Conservation (phyloP, 23 tunicate species). For the Halocynthia roretzi region DNA sequence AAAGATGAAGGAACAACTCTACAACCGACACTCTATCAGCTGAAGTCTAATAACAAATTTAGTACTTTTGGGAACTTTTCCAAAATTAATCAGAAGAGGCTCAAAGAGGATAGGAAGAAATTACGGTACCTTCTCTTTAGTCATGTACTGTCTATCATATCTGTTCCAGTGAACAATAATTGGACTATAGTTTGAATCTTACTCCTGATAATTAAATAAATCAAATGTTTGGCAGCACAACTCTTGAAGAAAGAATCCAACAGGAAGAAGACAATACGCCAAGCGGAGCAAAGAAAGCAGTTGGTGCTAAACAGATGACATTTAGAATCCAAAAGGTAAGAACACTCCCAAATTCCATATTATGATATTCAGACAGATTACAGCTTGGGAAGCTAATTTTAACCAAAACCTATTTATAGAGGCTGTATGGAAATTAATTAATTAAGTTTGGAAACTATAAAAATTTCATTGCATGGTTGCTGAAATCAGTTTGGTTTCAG, state of each 20-base stretch:
- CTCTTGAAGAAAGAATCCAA: slow-evolving; percentile 32
- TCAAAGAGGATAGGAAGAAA: neutral
- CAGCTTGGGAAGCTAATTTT: too few relatives aligned
- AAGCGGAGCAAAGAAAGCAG: neutral
- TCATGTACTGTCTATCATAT: too few relatives aligned
- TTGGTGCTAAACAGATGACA: slow-evolving; percentile 39
- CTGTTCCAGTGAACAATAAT: too few relatives aligned
- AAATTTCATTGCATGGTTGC: too few relatives aligned
- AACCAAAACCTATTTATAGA: too few relatives aligned
- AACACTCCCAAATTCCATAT: neutral
- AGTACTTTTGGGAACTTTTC: slow-evolving; percentile 1
- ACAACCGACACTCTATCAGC: slow-evolving; percentile 10
- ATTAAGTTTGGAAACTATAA: neutral
- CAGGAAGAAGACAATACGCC: slow-evolving; percentile 9
- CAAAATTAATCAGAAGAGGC: slow-evolving; percentile 4
- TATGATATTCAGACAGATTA: too few relatives aligned
- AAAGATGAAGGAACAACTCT: neutral
- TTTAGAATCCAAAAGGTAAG: slow-evolving; percentile 27
- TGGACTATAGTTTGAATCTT: too few relatives aligned
- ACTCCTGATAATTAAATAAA: too few relatives aligned
- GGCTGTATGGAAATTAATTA: neutral
- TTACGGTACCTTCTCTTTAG: too few relatives aligned
- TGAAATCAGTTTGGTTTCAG: too few relatives aligned
- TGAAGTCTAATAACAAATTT: slow-evolving; percentile 8
- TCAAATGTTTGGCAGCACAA: slow-evolving; percentile 5